Percentiles rank a stretch among this genome's conserved stretches.
phyloP scores from a whole-genome alignment of 2,113 vertebrate species.

The Pelodiscus sinensis region DNA sequence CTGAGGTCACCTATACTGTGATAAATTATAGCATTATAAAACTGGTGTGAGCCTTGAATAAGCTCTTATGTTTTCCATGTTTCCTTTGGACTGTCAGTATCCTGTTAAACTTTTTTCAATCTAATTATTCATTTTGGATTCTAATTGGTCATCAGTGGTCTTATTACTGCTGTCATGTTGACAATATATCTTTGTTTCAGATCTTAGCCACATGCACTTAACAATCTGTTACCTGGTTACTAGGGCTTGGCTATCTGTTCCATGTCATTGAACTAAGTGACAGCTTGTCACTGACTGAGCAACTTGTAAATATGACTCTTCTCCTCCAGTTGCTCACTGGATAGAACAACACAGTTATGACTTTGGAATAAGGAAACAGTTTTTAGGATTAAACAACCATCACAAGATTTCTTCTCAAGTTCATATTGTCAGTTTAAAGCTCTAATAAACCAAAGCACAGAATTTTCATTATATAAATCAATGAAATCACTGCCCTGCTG shows the following conservation, averaged over 20 bases:
- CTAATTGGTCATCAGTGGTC: not conserved
- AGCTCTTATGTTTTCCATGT: not conserved
- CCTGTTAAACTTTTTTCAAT: conserved; percentile 10
- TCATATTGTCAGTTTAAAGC: not conserved
- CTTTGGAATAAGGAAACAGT: not conserved
- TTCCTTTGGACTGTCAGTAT: not conserved
- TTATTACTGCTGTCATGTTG: conserved; percentile 12
- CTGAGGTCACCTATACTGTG: not conserved
- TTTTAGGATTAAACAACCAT: not conserved
- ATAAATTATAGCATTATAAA: not conserved
- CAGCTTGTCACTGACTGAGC: not conserved
- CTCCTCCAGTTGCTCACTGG: not conserved
- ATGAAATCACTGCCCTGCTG: not conserved
- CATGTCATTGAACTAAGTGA: conserved; percentile 39
- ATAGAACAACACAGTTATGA: not conserved
- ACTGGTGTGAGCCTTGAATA: not conserved
- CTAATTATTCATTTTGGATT: conserved; percentile 31
- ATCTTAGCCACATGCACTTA: conserved; percentile 52
- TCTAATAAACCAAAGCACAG: rapidly evolving
- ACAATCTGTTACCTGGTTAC: conserved; percentile 62
- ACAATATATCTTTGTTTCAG: conserved; percentile 51
- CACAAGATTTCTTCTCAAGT: rapidly evolving
- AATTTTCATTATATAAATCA: not conserved
- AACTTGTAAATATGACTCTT: rapidly evolving
- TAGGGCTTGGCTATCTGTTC: conserved; percentile 60